Percentiles rank a stretch among this genome's conserved stretches.
phyloP scores from a whole-genome alignment of 2,888 invertebrate genomes.

The Scrobipalpa atriplicella region DNA sequence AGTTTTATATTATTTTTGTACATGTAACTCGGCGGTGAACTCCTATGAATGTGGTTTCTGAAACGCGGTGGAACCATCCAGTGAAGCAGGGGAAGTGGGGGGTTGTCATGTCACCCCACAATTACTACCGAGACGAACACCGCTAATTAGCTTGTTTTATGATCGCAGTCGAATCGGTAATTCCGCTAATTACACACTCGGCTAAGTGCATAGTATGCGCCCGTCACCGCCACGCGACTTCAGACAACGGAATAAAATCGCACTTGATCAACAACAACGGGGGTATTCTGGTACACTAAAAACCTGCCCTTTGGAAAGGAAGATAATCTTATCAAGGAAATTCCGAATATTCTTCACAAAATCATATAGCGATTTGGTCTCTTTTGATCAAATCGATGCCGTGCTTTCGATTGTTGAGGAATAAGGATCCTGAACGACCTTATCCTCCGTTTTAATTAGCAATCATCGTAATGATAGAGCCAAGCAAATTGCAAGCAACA shows the following conservation, averaged over 20 bases:
- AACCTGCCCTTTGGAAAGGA: no score
- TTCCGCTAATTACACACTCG: slow-evolving; percentile 10
- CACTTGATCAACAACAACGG: slow-evolving; percentile 8
- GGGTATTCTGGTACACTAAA: background rate
- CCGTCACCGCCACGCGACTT: slow-evolving; percentile 10
- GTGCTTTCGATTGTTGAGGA: background rate
- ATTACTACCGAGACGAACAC: slow-evolving; percentile 17
- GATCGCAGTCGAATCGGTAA: slow-evolving; percentile 1
- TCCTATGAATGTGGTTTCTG: no score
- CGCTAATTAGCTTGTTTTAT: slow-evolving; percentile 23
- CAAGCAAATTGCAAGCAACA: background rate
- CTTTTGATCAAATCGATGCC: background rate
- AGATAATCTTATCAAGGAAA: no score
- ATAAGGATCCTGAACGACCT: slow-evolving; percentile 4
- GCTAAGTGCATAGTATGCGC: background rate
- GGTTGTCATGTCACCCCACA: slow-evolving; percentile 1
- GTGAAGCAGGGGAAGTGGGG: background rate
- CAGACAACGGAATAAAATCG: background rate
- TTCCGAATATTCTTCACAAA: no score
- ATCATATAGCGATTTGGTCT: no score
- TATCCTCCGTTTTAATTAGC: slow-evolving; percentile 14
- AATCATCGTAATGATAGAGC: slow-evolving; percentile 19
- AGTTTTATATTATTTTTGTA: no score
- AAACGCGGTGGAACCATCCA: background rate
- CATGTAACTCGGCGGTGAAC: no score